Evolutionary conservation across 2,113 vertebrate species (phyloP), one percentile per base, ranked within the genome.

Genomic region (Pelecanus crispus): DNA sequence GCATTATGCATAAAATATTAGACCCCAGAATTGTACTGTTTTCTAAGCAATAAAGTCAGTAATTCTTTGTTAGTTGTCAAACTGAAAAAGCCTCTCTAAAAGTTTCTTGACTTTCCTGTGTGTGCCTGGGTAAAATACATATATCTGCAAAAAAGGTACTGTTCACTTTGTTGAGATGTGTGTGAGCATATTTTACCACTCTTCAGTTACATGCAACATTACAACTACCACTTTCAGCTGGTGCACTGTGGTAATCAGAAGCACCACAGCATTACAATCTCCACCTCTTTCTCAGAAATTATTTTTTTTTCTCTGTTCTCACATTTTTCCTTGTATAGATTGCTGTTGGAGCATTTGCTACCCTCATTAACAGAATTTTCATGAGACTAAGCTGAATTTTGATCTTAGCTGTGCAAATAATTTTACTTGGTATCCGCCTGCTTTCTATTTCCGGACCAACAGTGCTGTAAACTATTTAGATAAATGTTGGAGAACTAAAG

Each of bases 121-220:
- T 45, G 9, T 2, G 0, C 1, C 2, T 24, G 20, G 10, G 6
- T 52, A 1, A 3, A 26, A 45, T 1, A 6, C 10, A 5, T 16
- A 2, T 28, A 9, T 42, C 2, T 79, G 49, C 66, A 49, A 25
- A 31, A 38, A 44, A 21, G 17, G 61, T 19, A 0, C 9, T 58
- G 7, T n/a, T 70, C 7, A 10, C 50, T 36, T 89, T 53, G 14
- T 47, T 47, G 15, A 19, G 11, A 1, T 21, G 7, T 36, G 11
- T 36, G 3, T 63, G 10, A 36, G 4, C n/a, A 0, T n/a, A 28
- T 86, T 17, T 17, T 9, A 34, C 4, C 32, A 7, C 24, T 42
- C 21, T 25, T 45, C 55, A 71, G 53, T 34, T 68, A n/a, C 16
- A 13, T 50, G 8, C 42, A 44, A 16, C 11, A 8, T 47, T 55